Percentiles rank a stretch among this genome's conserved stretches.
These are phyloP conservation scores for Trypoxylon attenuatum DNA, from an alignment of 2,888 invertebrate species.

Conservation along the genomic window DNA sequence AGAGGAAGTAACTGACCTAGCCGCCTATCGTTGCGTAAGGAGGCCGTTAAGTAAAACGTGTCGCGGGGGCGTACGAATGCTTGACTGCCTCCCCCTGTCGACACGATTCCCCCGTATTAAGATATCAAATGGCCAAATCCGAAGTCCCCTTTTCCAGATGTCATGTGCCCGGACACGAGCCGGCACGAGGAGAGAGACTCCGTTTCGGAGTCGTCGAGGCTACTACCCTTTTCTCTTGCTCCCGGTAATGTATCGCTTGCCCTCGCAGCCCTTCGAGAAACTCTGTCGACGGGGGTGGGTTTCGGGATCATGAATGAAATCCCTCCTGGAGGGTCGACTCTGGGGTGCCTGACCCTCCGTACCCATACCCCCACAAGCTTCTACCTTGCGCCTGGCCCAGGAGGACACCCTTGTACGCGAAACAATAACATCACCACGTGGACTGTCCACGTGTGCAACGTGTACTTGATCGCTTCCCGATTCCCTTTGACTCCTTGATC, in stretches of 20 bases:
- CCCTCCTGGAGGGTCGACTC: conserved; percentile 70
- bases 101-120: conserved; percentile 60
- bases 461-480: too few relatives aligned
- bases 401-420: conserved; percentile 62
- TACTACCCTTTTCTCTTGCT: conserved; percentile 69
- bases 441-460: too few relatives aligned
- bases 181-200: conserved; percentile 9
- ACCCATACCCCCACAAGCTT: conserved; percentile 60
- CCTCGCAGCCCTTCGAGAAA: conserved; percentile 60
- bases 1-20: conserved; percentile 57
- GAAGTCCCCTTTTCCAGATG: conserved; percentile 65
- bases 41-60: conserved; percentile 62
- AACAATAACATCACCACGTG: conserved; percentile 72
- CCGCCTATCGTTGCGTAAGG: conserved; percentile 28
- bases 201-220: conserved; percentile 21
- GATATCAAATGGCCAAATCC: conserved; percentile 73
- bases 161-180: conserved; percentile 57
- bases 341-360: conserved; percentile 71
- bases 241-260: conserved; percentile 67
- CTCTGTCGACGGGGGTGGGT: conserved; percentile 54
- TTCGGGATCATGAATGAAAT: conserved; percentile 72
- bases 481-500: too few relatives aligned
- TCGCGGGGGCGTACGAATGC: conserved; percentile 60
- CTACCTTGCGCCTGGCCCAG: conserved; percentile 52
- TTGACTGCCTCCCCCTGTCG: conserved; percentile 19